A percentile compares a stretch with the other conserved stretches of the same genome.
phyloP scores from a whole-genome alignment of 2,888 invertebrate species.

The Drosophila borborema region DNA sequence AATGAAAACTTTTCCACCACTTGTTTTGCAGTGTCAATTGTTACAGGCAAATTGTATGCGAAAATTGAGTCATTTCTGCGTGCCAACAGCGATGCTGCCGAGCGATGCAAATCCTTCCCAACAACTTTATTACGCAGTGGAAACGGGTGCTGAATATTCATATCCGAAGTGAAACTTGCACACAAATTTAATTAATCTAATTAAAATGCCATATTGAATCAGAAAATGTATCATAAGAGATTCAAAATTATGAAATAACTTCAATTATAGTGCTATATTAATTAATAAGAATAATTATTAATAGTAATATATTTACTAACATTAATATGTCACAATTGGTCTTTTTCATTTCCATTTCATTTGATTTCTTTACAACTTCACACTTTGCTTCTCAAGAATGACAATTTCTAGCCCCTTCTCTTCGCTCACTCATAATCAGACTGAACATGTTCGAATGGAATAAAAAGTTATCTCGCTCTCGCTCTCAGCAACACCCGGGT shows the following conservation, averaged over 20 bases:
- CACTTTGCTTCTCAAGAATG: no score
- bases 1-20: conserved; percentile 42
- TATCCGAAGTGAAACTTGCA: background rate
- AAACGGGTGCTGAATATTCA: background rate
- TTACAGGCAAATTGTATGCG: conserved; percentile 48
- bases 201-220: background rate
- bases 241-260: background rate
- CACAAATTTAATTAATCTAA: background rate
- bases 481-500: no score
- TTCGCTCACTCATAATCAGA: no score
- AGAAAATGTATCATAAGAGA: background rate
- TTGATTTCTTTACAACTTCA: no score
- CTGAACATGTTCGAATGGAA: no score
- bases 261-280: background rate
- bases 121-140: background rate
- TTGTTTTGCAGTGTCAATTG: conserved; percentile 51
- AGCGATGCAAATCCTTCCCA: conserved; percentile 15
- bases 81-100: conserved; percentile 17
- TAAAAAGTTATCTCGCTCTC: no score
- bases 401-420: no score
- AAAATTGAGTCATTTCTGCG: conserved; percentile 64
- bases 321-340: no score
- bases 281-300: no score
- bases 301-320: no score
- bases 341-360: no score